phyloP scores from a whole-genome alignment of 2,797 vertebrate species.

The Apogon hyalosoma region DNA sequence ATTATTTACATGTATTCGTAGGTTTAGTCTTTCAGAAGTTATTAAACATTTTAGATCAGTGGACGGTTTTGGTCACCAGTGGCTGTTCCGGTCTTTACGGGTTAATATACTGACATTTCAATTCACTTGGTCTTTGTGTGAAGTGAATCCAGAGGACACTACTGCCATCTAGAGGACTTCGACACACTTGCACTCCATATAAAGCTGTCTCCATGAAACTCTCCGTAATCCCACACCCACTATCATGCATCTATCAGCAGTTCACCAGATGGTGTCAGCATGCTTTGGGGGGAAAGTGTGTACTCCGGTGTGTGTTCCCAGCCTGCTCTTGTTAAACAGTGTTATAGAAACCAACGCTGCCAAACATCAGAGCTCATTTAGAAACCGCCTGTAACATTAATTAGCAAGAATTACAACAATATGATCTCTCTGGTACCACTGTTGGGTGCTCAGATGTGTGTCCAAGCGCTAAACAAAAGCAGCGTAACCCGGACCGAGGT shows the following conservation, averaged over 20 bases:
- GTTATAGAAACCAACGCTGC: slow-evolving; percentile 47
- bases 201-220: slow-evolving; percentile 22
- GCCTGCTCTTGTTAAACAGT: slow-evolving; percentile 54
- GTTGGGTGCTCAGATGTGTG: slow-evolving; percentile 63
- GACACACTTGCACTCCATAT: slow-evolving; percentile 5
- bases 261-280: slow-evolving; percentile 51
- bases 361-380: slow-evolving; percentile 69
- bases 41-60: too few relatives aligned
- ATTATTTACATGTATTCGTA: too few relatives aligned
- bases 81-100: too few relatives aligned
- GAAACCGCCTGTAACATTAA: slow-evolving; percentile 64
- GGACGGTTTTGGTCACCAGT: too few relatives aligned
- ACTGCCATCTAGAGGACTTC: slow-evolving; percentile 59
- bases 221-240: slow-evolving; percentile 13
- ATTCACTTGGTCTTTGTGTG: too few relatives aligned
- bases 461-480: slow-evolving; percentile 67
- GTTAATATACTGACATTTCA: too few relatives aligned
- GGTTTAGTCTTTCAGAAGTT: too few relatives aligned
- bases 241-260: slow-evolving; percentile 34
- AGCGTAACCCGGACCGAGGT: slow-evolving; percentile 33
- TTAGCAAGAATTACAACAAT: slow-evolving; percentile 69
- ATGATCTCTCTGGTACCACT: slow-evolving; percentile 44
- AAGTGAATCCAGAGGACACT: slow-evolving; percentile 26
- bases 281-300: background rate
- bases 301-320: slow-evolving; percentile 15